Base-by-base conservation (phyloP, 35 echinoderm and acorn worm species). In the Ophioderma brevispina region DNA sequence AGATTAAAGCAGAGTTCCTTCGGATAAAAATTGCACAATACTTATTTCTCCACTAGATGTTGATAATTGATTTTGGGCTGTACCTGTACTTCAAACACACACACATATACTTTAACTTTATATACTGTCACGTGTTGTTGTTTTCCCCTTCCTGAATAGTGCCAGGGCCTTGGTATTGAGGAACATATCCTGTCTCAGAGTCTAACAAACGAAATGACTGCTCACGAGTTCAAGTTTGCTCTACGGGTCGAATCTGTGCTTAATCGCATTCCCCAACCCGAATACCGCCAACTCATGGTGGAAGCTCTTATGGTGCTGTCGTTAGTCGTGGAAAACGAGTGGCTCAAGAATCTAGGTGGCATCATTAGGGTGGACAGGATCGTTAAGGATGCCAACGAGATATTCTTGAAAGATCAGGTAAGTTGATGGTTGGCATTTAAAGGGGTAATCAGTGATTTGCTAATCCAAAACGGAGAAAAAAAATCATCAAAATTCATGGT, bases 321-420 rank as follows among this genome's bases (percentile, higher is more conserved):
- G 0, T 37, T 93, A 39, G 80, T 95, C 30, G 87, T 99, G 2
- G 96, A 99, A 88, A 95, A 99, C 81, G 94, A 93, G 13, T 99
- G 93, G 93, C n/a, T 95, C 0, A 55, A 52, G 2, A 88, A 86
- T 81, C 88, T 99, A 13, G 90, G 89, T 33, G 88, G 84, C 15
- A 76, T 89, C 0, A 95, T 99, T n/a, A 78, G 84, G 38, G 91
- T 95, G 30, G 97, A 90, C 15, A 84, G 80, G 59, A 46, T 99
- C 35, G 94, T 99, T 23, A 37, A 49, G 2, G 91, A 95, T 39
- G 97, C 97, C 38, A 99, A 99, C 46, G 55, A 84, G 36, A 42
- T 99, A 39, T 99, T 99, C 77, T 35, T 99, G n/a, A 79, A 49
- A 88, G 93, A 99, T 79, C 97, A 99, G 97, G 97, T 99, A 76